A percentile compares a stretch with the other conserved stretches of the same genome.
Evolutionary conservation across 2,888 invertebrate genomes (phyloP).

Genomic region (Stenodera caucasica): DNA sequence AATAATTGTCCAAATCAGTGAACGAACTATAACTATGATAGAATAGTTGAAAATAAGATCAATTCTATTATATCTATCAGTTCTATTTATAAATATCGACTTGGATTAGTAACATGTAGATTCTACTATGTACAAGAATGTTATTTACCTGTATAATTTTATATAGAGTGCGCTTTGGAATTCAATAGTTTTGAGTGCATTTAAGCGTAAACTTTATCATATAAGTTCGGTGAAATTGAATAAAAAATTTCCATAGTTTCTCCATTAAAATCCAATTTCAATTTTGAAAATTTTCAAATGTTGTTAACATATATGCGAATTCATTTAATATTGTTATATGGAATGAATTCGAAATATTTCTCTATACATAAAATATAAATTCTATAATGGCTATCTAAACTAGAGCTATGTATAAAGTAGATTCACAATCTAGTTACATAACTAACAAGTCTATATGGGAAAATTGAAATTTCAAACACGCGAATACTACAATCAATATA

Average conservation of each 20-base stretch:
- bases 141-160: slow-evolving; percentile 2
- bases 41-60: no score
- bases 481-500: slow-evolving; percentile 5
- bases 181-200: slow-evolving; percentile 1
- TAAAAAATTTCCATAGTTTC: no score
- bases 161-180: neutral
- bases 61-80: neutral
- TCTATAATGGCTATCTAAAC: slow-evolving; percentile 1
- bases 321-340: no score
- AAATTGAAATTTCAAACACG: slow-evolving; percentile 26
- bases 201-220: slow-evolving; percentile 3
- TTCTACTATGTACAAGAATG: neutral
- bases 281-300: no score
- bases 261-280: no score
- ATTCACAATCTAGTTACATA: slow-evolving; percentile 13
- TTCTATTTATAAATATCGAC: neutral
- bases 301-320: no score
- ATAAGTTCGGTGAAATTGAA: neutral
- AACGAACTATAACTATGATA: no score
- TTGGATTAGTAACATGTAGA: neutral
- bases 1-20: no score
- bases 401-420: neutral
- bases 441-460: slow-evolving; percentile 11
- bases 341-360: neutral
- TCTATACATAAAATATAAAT: slow-evolving; percentile 4